phyloP scores from a whole-genome alignment of 2,888 invertebrate genomes.

The Colostygia pectinataria region DNA sequence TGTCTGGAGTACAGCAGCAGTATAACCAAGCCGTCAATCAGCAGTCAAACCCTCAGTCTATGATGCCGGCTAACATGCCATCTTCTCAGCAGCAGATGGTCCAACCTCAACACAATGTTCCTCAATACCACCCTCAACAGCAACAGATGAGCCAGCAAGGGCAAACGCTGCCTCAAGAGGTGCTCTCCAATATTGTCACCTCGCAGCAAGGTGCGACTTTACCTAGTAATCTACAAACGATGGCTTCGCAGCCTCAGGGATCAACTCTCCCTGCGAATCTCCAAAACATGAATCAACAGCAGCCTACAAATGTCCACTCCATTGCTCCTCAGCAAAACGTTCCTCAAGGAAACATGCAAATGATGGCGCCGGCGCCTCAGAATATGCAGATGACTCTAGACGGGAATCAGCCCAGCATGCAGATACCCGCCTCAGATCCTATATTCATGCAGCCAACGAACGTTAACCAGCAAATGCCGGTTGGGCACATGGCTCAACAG shows the following conservation, averaged over 20 bases:
- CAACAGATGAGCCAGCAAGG: slow-evolving; percentile 77
- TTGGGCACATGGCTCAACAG: slow-evolving; percentile 73
- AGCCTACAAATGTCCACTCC: slow-evolving; percentile 66
- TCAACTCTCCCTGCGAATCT: slow-evolving; percentile 84
- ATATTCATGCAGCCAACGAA: slow-evolving; percentile 76
- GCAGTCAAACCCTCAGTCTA: slow-evolving; percentile 69
- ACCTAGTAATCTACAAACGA: slow-evolving; percentile 71
- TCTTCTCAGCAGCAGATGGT: slow-evolving; percentile 77
- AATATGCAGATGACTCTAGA: slow-evolving; percentile 82
- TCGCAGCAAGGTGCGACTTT: slow-evolving; percentile 78
- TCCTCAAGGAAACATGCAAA: slow-evolving; percentile 83
- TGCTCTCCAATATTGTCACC: slow-evolving; percentile 75
- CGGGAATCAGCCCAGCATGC: slow-evolving; percentile 81
- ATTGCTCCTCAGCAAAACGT: slow-evolving; percentile 80
- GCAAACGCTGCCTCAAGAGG: slow-evolving; percentile 76
- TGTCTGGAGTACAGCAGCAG: slow-evolving; percentile 78
- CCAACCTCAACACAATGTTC: slow-evolving; percentile 75
- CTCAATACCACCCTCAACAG: slow-evolving; percentile 78
- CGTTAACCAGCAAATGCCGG: slow-evolving; percentile 72
- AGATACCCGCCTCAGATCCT: slow-evolving; percentile 79
- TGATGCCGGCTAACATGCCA: slow-evolving; percentile 73
- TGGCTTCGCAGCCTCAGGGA: slow-evolving; percentile 80
- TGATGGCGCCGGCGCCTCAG: slow-evolving; percentile 80
- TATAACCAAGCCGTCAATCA: slow-evolving; percentile 79
- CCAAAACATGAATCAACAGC: slow-evolving; percentile 78